These are phyloP conservation scores for Galeopterus variegatus DNA, from an alignment of 2,113 vertebrate species.

Conservation along the genomic window DNA sequence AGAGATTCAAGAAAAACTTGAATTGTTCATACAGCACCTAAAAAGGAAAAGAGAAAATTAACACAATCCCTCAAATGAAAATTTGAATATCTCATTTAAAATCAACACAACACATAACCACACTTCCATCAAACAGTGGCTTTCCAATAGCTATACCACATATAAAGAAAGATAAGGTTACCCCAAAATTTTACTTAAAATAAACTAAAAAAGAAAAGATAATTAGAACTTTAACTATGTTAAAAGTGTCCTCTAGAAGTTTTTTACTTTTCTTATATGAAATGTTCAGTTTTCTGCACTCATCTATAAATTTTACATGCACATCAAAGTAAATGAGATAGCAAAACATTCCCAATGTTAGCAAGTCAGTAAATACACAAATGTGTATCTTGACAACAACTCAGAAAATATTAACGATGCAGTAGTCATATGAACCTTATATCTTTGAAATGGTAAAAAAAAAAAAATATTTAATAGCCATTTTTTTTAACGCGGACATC, in stretches of 20 bases:
- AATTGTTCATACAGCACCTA: slow-evolving; percentile 99
- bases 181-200: not conserved
- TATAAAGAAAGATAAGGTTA: not conserved
- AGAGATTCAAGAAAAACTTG: slow-evolving; percentile 99
- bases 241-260: not conserved
- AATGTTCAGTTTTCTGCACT: not conserved
- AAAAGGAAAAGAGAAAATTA: slow-evolving; percentile 84
- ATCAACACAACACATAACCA: not conserved
- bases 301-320: not conserved
- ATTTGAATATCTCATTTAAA: slow-evolving; percentile 1
- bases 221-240: not conserved
- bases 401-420: not conserved
- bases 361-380: not conserved
- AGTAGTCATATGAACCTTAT: not conserved
- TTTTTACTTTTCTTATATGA: not conserved
- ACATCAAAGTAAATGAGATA: not conserved
- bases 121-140: not conserved
- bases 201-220: not conserved
- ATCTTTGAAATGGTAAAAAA: not conserved
- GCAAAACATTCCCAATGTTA: not conserved
- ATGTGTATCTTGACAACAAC: not conserved
- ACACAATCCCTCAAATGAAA: slow-evolving; percentile 32
- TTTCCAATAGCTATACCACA: not conserved
- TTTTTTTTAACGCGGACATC: not conserved
- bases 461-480: not conserved